phyloP scores from a whole-genome alignment of 2,888 invertebrate species.

The Sarcophaga carnaria region DNA sequence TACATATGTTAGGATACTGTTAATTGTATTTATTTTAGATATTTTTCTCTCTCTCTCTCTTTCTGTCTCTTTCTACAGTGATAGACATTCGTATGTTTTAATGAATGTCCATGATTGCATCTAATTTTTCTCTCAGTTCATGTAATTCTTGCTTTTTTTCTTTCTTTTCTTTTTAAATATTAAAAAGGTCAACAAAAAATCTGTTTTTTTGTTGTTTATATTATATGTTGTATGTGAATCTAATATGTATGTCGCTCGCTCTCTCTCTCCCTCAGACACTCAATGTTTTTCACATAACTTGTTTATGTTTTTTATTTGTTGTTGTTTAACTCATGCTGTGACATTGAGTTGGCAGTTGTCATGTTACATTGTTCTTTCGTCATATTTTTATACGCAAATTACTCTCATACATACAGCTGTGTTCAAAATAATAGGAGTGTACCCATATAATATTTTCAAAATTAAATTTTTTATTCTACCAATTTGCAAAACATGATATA shows the following conservation, averaged over 20 bases:
- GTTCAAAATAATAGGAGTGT: no score
- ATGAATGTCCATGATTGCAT: background rate
- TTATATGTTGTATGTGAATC: slow-evolving; percentile 4
- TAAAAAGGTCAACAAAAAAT: slow-evolving; percentile 63
- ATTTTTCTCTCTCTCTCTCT: no score
- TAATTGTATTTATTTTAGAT: no score
- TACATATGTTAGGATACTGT: background rate
- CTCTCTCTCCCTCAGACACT: background rate
- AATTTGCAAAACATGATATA: no score
- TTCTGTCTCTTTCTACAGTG: background rate
- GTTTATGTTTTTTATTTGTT: background rate
- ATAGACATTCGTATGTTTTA: background rate
- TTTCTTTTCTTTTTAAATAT: slow-evolving; percentile 4
- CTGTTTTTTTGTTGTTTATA: slow-evolving; percentile 16
- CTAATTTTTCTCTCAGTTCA: background rate
- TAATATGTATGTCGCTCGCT: slow-evolving; percentile 2
- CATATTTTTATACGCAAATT: slow-evolving; percentile 54
- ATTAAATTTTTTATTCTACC: no score
- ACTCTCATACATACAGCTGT: background rate
- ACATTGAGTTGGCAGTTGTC: slow-evolving; percentile 71
- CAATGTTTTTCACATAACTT: background rate
- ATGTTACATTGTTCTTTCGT: slow-evolving; percentile 61
- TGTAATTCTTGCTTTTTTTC: background rate
- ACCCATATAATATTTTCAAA: no score
- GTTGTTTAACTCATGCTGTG: slow-evolving; percentile 47